Evolutionary conservation across 2,888 invertebrate genomes (phyloP), one percentile per base, ranked within the genome.

Genomic region (Pristionchus japonicus): DNA sequence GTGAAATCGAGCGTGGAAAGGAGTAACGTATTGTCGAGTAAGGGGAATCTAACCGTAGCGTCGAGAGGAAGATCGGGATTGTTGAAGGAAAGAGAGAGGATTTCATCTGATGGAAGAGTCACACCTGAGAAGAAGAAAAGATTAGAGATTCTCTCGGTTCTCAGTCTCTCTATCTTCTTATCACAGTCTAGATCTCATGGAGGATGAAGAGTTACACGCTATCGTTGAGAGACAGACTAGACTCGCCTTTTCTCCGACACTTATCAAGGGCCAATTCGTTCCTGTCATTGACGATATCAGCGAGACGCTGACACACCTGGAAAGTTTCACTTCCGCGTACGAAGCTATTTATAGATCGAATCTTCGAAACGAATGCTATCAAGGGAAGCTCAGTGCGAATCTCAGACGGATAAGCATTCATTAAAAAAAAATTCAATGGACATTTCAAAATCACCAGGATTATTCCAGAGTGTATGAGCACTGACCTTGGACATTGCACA

Each of bases 221-320:
- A n/a, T n/a, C n/a, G n/a, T n/a, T n/a, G n/a, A n/a, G n/a, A n/a
- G n/a, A 67, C 17, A 67, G 20, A 67, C 67, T 31, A 15, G 31
- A 67, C 31, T 31, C 34, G 23, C 80, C 80, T 49, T n/a, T 80
- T 49, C 37, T 23, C 23, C 49, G 27, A 40, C 80, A 80, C 31
- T 49, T 80, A 20, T 80, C 80, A 27, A 80, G 13, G 3, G 80
- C 49, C 9, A 27, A 80, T 49, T 80, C 80, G 27, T 80, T 43
- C 27, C 80, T 34, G n/a, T 80, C 80, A 49, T n/a, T 80, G 80
- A 80, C 49, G 47, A 80, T 43, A 47, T 80, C 80, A 31, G 80
- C 80, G 2, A 80, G 80, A n/a, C 80, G 47, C 0, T 80, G 80
- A 49, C 23, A 37, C 80, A 80, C 80, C 80, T 80, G 11, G 49